Base-by-base conservation (phyloP, 2,113 vertebrate species). In the Sylvicapra grimmia region DNA sequence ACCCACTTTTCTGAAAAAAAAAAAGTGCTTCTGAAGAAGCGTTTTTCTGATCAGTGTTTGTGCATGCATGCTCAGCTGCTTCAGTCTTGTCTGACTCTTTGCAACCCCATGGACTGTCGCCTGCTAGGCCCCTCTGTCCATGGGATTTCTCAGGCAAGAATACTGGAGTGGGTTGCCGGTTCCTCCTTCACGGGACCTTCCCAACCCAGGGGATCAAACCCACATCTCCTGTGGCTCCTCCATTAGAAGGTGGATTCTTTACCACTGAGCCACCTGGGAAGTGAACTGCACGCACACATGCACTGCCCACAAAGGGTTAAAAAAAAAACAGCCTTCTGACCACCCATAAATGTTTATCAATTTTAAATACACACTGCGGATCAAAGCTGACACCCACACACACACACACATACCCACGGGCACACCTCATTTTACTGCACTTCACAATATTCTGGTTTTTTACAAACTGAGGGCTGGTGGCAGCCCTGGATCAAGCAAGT, bases 351-450 rank as follows among this genome's bases (percentile, higher is more conserved):
- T 31, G 82, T 51, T 63, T 23, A 85, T 51, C 83, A 61, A 53
- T 84, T 90, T 86, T 90, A 93, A 89, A 97, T 85, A 77, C 0
- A 51, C 10, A 29, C 5, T 79, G 79, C 65, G 54, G 97, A 96
- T 68, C 96, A 97, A 94, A 0, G 5, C 53, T 53, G 33, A 84
- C 1, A 84, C 19, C 51, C 1, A 54, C 49, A 54, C 80, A n/a
- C 4, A n/a, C 4, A 53, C 49, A 53, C 47, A 21, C 1, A 5
- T 1, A 6, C 49, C 5, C 79, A 33, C 1, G 1, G 80, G 51
- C 31, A 54, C 19, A 84, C 13, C 21, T 56, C 53, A 2, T 25
- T 84, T 84, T 25, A n/a, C 6, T 36, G 33, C 1, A 13, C 82
- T 25, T 56, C 19, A 56, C 6, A 2, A 84, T 15, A 54, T 7